Evolutionary conservation across 2,113 vertebrate species (phyloP).

Genomic region (Pristiophorus japonicus): DNA sequence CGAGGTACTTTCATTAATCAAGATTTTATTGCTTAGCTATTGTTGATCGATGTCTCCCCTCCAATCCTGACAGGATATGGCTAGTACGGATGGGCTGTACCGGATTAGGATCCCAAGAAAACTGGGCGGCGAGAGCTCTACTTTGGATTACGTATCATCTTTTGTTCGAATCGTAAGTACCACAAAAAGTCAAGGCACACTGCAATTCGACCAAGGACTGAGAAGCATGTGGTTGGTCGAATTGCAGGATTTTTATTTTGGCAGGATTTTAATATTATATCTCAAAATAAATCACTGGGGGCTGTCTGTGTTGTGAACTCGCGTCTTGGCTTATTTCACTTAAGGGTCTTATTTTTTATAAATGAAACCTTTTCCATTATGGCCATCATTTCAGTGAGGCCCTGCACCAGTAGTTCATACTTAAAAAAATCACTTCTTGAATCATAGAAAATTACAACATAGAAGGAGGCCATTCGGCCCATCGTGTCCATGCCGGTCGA

Average conservation of each 20-base stretch:
- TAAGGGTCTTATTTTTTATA: no score
- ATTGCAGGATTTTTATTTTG: no score
- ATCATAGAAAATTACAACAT: no score
- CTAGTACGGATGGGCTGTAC: conserved; percentile 74
- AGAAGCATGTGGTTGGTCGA: neutral
- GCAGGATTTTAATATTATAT: neutral
- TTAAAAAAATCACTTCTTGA: neutral
- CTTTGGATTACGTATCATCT: conserved; percentile 65
- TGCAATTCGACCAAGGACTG: neutral
- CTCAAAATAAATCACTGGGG: neutral
- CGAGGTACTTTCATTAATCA: no score
- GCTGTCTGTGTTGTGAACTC: neutral
- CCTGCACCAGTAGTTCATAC: neutral
- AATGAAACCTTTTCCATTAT: neutral
- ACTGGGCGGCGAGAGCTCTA: conserved; percentile 52
- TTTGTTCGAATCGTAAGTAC: conserved; percentile 77
- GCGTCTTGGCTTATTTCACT: neutral
- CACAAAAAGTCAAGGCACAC: neutral
- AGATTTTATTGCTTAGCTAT: no score
- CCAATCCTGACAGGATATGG: conserved; percentile 64
- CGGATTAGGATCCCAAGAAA: conserved; percentile 67
- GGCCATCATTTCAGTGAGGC: neutral
- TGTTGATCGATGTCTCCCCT: no score
- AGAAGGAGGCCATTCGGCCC: no score
- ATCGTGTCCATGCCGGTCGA: no score